A percentile compares a stretch with the other conserved stretches of the same genome.
These are phyloP conservation scores for Aphidius colemani DNA, from an alignment of 2,888 invertebrate species.

Conservation along the genomic window DNA sequence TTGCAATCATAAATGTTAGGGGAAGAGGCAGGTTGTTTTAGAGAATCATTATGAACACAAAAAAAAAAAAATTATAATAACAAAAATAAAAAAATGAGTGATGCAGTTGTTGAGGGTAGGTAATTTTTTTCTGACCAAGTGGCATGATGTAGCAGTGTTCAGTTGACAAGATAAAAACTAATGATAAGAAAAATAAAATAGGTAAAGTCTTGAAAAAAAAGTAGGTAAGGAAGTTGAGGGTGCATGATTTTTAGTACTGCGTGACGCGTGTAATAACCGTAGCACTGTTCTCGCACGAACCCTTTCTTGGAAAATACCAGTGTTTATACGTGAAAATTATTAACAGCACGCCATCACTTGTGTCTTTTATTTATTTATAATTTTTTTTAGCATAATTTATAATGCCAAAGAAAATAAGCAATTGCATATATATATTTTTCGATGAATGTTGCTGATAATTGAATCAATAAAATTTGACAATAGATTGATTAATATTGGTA, in stretches of 20 bases:
- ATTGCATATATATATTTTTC: too few species aligned
- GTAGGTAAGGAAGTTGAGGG: constrained; percentile 35
- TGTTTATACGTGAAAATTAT: background rate
- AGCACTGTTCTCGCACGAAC: constrained; percentile 53
- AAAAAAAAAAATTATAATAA: background rate
- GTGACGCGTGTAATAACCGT: constrained; percentile 60
- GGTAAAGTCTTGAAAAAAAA: constrained; percentile 26
- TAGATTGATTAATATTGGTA: constrained; percentile 15
- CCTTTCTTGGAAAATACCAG: constrained; percentile 35
- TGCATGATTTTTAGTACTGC: constrained; percentile 54
- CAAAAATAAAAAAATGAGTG: constrained; percentile 9
- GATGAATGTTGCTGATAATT: too few species aligned
- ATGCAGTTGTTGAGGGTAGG: constrained; percentile 2
- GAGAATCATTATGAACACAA: background rate
- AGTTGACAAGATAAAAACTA: constrained; percentile 57
- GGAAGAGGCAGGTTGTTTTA: background rate
- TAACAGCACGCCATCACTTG: constrained; percentile 9
- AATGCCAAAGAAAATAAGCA: too few species aligned
- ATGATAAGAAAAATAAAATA: constrained; percentile 46
- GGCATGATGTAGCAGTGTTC: constrained; percentile 51
- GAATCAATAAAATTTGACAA: background rate
- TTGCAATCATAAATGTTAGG: too few species aligned
- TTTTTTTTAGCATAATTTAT: too few species aligned
- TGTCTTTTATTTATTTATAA: too few species aligned
- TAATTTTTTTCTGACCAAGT: constrained; percentile 19